phyloP scores from a whole-genome alignment of 2,113 vertebrate genomes.

The Campylorhamphus procurvoides region DNA sequence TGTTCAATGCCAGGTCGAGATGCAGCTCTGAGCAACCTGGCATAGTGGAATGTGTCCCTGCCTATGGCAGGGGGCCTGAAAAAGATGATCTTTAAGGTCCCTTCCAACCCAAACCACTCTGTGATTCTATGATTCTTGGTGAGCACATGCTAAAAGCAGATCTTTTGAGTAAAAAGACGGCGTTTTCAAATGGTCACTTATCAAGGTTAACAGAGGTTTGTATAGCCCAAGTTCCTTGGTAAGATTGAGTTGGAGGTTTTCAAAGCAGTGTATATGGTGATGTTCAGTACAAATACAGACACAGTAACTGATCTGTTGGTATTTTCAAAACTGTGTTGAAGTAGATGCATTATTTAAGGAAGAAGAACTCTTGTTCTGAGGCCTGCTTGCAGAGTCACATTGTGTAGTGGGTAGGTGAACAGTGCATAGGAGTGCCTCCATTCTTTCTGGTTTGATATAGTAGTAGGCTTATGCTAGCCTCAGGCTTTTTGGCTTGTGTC shows the following conservation, averaged over 20 bases:
- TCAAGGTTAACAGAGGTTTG: background rate
- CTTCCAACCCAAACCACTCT: background rate
- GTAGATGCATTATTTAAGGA: background rate
- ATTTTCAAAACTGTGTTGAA: background rate
- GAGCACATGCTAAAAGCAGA: background rate
- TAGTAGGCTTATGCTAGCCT: background rate
- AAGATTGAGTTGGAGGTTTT: background rate
- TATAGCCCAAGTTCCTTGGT: background rate
- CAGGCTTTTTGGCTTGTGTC: background rate
- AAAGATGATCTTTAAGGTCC: background rate
- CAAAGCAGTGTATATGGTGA: background rate
- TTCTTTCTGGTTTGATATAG: background rate
- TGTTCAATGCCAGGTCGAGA: background rate
- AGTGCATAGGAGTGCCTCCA: background rate
- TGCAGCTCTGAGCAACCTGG: background rate
- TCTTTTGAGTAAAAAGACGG: background rate
- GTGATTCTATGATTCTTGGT: background rate
- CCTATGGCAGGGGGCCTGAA: background rate
- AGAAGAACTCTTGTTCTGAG: background rate
- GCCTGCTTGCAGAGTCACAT: background rate
- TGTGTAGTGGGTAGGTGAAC: background rate
- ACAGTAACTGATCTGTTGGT: accelerated
- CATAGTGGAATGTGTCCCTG: background rate
- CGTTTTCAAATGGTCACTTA: background rate
- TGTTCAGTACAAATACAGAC: background rate